Evolutionary conservation across 2,888 invertebrate genomes (phyloP).

Genomic region (Schizaphis graminum): DNA sequence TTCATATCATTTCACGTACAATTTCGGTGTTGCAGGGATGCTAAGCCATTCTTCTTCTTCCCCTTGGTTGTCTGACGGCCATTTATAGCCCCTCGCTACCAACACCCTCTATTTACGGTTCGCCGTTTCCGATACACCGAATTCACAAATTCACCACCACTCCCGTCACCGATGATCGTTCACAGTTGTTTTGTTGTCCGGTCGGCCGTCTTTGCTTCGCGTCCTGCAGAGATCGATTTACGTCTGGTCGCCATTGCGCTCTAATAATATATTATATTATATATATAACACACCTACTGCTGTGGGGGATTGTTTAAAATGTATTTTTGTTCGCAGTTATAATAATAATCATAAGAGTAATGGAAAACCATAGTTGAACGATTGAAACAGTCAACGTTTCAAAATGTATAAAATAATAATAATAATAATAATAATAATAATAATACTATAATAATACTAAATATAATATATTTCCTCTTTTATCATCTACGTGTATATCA

Average conservation of each 20-base stretch:
- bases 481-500: background rate
- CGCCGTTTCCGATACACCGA: background rate
- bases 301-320: background rate
- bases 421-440: background rate
- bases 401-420: background rate
- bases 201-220: background rate
- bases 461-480: background rate
- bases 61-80: background rate
- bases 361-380: background rate
- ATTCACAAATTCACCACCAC: background rate
- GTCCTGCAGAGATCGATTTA: background rate
- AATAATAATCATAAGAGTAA: background rate
- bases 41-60: slow-evolving; percentile 5
- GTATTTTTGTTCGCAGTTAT: background rate
- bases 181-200: slow-evolving; percentile 8
- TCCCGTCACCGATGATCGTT: background rate
- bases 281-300: background rate
- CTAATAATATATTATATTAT: background rate
- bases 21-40: background rate
- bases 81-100: background rate
- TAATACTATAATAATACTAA: background rate
- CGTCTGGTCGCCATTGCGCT: background rate
- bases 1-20: slow-evolving; percentile 1
- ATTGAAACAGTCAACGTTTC: background rate
- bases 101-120: background rate